Evolutionary conservation across 2,888 invertebrate species (phyloP).

Genomic region (Athalia cordata): DNA sequence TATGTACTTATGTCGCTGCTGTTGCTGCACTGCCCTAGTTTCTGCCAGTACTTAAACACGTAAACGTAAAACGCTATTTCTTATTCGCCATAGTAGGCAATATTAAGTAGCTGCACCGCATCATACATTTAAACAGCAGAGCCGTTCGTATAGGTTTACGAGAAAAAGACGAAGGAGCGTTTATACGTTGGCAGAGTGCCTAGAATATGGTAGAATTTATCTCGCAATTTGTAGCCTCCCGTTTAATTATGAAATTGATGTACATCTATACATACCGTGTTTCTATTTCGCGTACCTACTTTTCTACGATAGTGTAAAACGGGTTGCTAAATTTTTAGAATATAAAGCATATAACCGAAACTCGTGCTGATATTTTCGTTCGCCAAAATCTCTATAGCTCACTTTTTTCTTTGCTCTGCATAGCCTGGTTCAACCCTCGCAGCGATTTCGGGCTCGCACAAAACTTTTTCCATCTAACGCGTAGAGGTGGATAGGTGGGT

Average conservation of each 20-base stretch:
- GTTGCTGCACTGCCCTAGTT: too few species aligned
- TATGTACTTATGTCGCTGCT: too few species aligned
- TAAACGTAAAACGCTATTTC: too few species aligned
- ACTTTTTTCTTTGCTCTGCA: not conserved
- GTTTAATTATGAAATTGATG: slow-evolving; percentile 17
- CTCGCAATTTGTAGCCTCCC: not conserved
- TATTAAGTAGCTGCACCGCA: too few species aligned
- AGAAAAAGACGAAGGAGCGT: not conserved
- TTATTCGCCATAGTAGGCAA: too few species aligned
- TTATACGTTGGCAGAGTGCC: not conserved
- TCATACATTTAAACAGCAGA: not conserved
- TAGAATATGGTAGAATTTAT: not conserved
- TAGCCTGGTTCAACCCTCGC: not conserved
- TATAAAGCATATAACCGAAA: not conserved
- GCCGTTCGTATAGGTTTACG: not conserved
- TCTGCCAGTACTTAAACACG: too few species aligned
- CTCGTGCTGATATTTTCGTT: not conserved
- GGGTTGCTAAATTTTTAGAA: not conserved
- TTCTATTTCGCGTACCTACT: not conserved
- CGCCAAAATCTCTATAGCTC: too few species aligned
- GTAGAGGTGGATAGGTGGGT: not conserved
- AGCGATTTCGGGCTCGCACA: slow-evolving; percentile 1
- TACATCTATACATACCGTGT: slow-evolving; percentile 3
- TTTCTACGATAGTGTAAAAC: not conserved
- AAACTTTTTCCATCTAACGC: slow-evolving; percentile 32